Evolutionary conservation across 2,888 invertebrate genomes (phyloP).

Genomic region (Rhingia rostrata): DNA sequence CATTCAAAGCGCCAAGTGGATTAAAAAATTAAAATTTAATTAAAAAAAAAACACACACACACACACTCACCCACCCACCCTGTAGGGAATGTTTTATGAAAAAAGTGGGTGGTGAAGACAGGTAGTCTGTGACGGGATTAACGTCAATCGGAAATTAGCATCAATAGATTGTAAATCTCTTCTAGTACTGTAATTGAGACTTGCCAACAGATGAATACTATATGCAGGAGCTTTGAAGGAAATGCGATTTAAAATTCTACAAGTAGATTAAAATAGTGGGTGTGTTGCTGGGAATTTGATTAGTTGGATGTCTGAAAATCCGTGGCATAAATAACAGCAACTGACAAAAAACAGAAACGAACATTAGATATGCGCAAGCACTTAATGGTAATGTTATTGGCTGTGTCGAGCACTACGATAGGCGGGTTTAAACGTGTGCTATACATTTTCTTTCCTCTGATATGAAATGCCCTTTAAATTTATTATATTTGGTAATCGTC

Average conservation of each 20-base stretch:
- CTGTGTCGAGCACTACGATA: no score
- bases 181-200: slow-evolving; percentile 26
- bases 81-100: slow-evolving; percentile 25
- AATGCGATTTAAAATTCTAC: background rate
- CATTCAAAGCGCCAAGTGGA: slow-evolving; percentile 65
- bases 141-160: slow-evolving; percentile 61
- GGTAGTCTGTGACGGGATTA: slow-evolving; percentile 48
- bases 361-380: no score
- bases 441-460: no score
- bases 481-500: no score
- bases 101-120: slow-evolving; percentile 25
- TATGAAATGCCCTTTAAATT: no score
- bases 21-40: slow-evolving; percentile 70
- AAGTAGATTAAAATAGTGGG: no score
- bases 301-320: no score
- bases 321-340: no score
- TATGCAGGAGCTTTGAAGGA: background rate
- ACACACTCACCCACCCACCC: background rate
- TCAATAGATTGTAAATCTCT: slow-evolving; percentile 55
- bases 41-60: slow-evolving; percentile 38
- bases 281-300: no score
- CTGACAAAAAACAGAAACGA: no score
- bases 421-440: no score
- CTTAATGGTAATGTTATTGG: no score
- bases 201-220: slow-evolving; percentile 27